Conservation (phyloP, 2,888 invertebrate species). For the Rugalucina vietnamica region DNA sequence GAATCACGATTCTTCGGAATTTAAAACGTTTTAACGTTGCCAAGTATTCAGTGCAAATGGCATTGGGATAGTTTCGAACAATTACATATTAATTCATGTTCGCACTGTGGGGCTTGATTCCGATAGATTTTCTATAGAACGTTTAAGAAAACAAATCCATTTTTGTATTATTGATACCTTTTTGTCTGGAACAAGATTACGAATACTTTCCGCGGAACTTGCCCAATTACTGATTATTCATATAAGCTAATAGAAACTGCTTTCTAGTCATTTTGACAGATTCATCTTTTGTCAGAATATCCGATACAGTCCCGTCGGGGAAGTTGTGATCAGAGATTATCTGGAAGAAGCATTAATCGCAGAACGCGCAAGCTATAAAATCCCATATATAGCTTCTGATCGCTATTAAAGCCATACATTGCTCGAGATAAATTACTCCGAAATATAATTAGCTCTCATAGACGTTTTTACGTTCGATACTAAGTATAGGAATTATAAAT, state of each 20-base stretch:
- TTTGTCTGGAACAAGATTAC: background rate
- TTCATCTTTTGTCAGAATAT: background rate
- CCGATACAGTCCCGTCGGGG: background rate
- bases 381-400: background rate
- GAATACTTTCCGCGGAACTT: background rate
- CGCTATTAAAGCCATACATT: conserved; percentile 3
- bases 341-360: background rate
- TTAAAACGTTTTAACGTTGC: too few relatives aligned
- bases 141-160: background rate
- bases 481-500: conserved; percentile 13
- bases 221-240: conserved; percentile 5
- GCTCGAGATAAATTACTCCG: background rate
- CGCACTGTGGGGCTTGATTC: too few relatives aligned
- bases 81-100: too few relatives aligned
- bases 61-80: too few relatives aligned
- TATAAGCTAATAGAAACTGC: background rate
- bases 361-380: background rate
- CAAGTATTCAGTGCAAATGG: too few relatives aligned
- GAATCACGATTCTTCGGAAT: too few relatives aligned
- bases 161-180: background rate
- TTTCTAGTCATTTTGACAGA: background rate
- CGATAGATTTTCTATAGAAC: too few relatives aligned
- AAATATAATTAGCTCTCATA: conserved; percentile 6
- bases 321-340: background rate
- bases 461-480: background rate